Evolutionary conservation across 2,797 vertebrate genomes (phyloP), one percentile per base, ranked within the genome.

Genomic region (Poeciliopsis turneri): DNA sequence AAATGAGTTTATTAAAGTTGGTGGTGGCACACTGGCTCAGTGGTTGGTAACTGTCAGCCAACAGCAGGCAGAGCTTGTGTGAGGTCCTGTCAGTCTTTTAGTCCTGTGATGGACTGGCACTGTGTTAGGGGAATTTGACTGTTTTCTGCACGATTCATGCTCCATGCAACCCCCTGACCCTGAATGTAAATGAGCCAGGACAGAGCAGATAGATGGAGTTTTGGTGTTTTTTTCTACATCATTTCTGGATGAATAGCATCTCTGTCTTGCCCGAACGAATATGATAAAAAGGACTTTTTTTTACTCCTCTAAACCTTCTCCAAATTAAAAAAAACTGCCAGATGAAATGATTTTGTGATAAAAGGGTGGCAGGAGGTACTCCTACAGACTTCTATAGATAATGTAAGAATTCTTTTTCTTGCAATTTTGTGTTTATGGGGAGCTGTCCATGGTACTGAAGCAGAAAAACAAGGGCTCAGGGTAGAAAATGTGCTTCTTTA

Each of bases 371-470:
- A 33, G 5, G 12, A 47, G 33, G 8, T 8, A 53, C 25, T 6
- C 30, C 41, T 41, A 70, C 8, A 81, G 43, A 53, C 73, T 39
- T n/a, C 49, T 23, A 72, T 30, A 46, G 39, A 76, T 68, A 71
- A 71, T 33, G 72, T 76, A 72, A 33, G 33, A 59, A 23, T 4
- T 28, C 30, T 77, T 66, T 76, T 28, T 23, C 53, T 46, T 11
- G 25, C 18, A 68, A 66, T 5, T 23, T 3, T 11, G 55, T 41
- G 13, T 79, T 82, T 77, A 13, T 73, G 30, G 4, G 80, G 86
- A 81, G 49, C 93, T 94, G 39, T 93, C 93, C 90, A 39, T 92
- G 90, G 92, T 94, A 78, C 92, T 94, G 88, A 93, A 92, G 61
- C 61, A 41, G 61, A 71, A 71, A 45, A 57, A 82, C 55, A 68